Evolutionary conservation across 2,797 vertebrate species (phyloP), one percentile per base, ranked within the genome.

Genomic region (Pipistrellus pygmaeus): DNA sequence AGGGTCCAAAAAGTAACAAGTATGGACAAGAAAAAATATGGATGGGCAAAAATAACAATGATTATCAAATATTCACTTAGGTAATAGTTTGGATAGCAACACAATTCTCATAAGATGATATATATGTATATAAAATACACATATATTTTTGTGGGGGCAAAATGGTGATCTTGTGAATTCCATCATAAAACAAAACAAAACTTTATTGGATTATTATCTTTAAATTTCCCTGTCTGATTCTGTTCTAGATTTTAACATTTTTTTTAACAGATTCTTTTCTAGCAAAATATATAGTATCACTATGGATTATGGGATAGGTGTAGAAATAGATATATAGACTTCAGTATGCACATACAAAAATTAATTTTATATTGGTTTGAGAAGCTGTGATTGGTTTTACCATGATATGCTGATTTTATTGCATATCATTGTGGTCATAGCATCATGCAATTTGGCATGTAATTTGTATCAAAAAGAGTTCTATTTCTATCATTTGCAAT

Each of bases 131-230:
- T 10, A 57, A 53, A 7, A 53, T 21, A 23, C 21, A 25, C 27
- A 23, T 27, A 35, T 35, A 35, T 35, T 35, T 35, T 35, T 35
- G 35, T 35, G 35, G 35, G 35, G 13, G 60, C 12, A 62, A 62
- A 30, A 62, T 30, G 5, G 4, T 62, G 12, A 14, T 73, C 2
- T 32, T 66, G 92, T 64, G 35, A 4, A 46, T 88, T 85, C 8
- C 17, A 77, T 48, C 4, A 32, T 1, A 18, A 66, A 85, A 32
- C 48, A 20, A 41, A 38, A 66, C 41, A 72, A 64, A 25, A 27
- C 11, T 53, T 38, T 88, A 55, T 60, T 69, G n/a, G 11, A 84
- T 95, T 90, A 75, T 88, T 80, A 41, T 64, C 89, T 83, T 87
- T 85, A 57, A 94, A 84, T 18, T 72, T 62, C 18, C 12, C 18